Percentiles rank a stretch among this genome's conserved stretches.
phyloP scores from a whole-genome alignment of 2,888 invertebrate species.

The Eretmocerus hayati region DNA sequence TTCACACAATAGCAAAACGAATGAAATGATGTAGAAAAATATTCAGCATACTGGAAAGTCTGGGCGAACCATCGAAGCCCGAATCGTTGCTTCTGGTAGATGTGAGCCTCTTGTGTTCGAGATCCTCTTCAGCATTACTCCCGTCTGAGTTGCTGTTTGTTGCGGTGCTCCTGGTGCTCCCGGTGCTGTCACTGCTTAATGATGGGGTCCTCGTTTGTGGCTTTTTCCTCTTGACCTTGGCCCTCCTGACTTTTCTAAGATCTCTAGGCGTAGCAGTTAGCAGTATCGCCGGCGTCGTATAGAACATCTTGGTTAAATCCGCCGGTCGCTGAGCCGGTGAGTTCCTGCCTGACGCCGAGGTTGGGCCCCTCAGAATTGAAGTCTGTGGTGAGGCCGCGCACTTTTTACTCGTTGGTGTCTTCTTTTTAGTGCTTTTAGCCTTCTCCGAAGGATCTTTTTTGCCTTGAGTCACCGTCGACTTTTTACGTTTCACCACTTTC shows the following conservation, averaged over 20 bases:
- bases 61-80: slow-evolving; percentile 60
- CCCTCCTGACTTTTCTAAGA: slow-evolving; percentile 39
- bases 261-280: slow-evolving; percentile 43
- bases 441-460: slow-evolving; percentile 22
- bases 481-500: slow-evolving; percentile 35
- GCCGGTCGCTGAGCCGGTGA: slow-evolving; percentile 35
- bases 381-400: slow-evolving; percentile 22
- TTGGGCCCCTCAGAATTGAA: slow-evolving; percentile 24
- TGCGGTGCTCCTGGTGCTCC: slow-evolving; percentile 37
- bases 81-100: slow-evolving; percentile 79
- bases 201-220: slow-evolving; percentile 38
- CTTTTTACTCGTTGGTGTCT: slow-evolving; percentile 24
- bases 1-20: slow-evolving; percentile 1
- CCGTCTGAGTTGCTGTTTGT: slow-evolving; percentile 36
- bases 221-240: slow-evolving; percentile 40
- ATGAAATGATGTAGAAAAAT: slow-evolving; percentile 10
- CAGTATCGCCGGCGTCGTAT: slow-evolving; percentile 41
- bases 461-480: slow-evolving; percentile 27
- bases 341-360: slow-evolving; percentile 26
- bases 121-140: slow-evolving; percentile 48
- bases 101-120: slow-evolving; percentile 51
- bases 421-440: slow-evolving; percentile 21
- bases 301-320: slow-evolving; percentile 42
- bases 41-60: slow-evolving; percentile 40
- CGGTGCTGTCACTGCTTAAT: slow-evolving; percentile 40